Base-by-base conservation (phyloP, 2,888 invertebrate genomes). In the Bembecia ichneumoniformis region DNA sequence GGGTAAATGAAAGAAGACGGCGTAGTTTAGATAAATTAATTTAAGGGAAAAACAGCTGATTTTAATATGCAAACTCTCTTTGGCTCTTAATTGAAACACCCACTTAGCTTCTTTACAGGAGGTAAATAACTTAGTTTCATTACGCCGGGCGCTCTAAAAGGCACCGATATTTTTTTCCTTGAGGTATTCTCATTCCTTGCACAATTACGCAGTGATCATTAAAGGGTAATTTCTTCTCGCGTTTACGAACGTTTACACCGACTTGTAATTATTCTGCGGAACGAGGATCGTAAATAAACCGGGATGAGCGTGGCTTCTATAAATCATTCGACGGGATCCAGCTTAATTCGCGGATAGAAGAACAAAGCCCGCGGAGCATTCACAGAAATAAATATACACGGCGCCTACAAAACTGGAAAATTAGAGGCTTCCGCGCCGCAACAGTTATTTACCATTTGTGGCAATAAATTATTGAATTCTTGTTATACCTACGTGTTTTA, bases 281-380 rank as follows among this genome's bases (percentile, higher is more conserved):
- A 73, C 73, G 76, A 66, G 68, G 67, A 68, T 71, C 82, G 82
- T 86, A 87, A 87, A 87, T 84, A 83, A 84, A 82, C 57, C 68
- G 71, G 86, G 82, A 82, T 84, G 79, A 83, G 73, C 78, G 72
- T 69, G 73, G 77, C 77, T 78, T 79, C 74, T 82, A 81, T 86
- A 87, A 87, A 86, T 86, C 84, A 86, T 86, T 84, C 75, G 76
- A 68, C 65, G 70, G 66, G 68, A 75, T 77, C 74, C 74, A 66
- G 68, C 68, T 78, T 84, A 82, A 82, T 82, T 83, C 81, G 77
- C 71, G 78, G 77, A 81, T 82, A 82, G 77, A 82, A 82, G 82
- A 82, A 83, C 82, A 82, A 84, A 81, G 78, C 82, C 77, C 67
- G 9, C 28, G 1, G 28, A 28, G 28, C 28, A 28, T 28, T 28